Base-by-base conservation (phyloP, 1,140 invertebrate genomes). In the Zeugodacus cucurbitae region DNA sequence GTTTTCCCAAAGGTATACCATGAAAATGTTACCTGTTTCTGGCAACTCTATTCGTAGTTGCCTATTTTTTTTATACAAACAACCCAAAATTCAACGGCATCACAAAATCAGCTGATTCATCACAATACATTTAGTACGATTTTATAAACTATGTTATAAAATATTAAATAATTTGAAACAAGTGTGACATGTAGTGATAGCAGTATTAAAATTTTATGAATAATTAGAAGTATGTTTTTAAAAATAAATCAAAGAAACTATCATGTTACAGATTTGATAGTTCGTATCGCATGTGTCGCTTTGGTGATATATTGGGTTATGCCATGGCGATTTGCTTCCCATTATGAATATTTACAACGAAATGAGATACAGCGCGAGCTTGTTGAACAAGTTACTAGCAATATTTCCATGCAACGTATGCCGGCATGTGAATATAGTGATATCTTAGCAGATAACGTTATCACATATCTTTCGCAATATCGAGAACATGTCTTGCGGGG, bases 311-410 rank as follows among this genome's bases (percentile, higher is more conserved):
- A 92, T 86, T 88, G 91, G 62, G 85, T 91, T 26, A 85, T 92
- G 89, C 93, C 93, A 58, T 90, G 90, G 78, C 91, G 93, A 26
- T 93, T 93, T 90, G 93, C 93, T 26, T 91, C 90, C 20, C 90
- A 92, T 82, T 93, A 93, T 89, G 90, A 92, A 22, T 93, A 90
- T 86, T 90, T 93, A 34, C 82, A 89, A 17, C 67, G 32, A 29
- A 87, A 91, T 14, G 82, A 90, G 34, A 93, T 93, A 57, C 90
- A 89, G 64, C 86, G 88, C 14, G 85, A 90, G 0, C 74, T 93
- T 41, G 74, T 92, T 41, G 48, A 88, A 17, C 89, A 89, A 37
- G 90, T 91, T 5, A 92, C 90, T 2, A 26, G 85, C 0, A 93
- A 93, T 89, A 89, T 93, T 11, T 91, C 92, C 14, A 62, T 89